Conservation (phyloP, 1,140 invertebrate species). For the Hycleus cichorii region DNA sequence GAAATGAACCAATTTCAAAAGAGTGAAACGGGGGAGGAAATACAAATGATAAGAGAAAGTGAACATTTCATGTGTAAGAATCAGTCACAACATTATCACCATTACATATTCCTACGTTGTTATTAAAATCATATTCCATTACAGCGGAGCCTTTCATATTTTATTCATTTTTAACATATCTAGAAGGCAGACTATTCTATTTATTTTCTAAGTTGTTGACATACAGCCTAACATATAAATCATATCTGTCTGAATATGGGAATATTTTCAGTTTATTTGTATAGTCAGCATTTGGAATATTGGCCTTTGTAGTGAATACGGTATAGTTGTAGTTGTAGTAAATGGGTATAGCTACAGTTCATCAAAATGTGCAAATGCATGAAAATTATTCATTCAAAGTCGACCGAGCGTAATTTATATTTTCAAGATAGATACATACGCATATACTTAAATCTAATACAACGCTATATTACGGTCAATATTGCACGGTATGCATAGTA, state of each 20-base stretch:
- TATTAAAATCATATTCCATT: conserved; percentile 13
- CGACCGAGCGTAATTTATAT: conserved; percentile 9
- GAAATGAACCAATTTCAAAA: too few relatives aligned
- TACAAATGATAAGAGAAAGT: too few relatives aligned
- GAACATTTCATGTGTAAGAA: too few relatives aligned
- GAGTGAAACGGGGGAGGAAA: too few relatives aligned
- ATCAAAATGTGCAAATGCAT: conserved; percentile 13
- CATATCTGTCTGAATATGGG: conserved; percentile 13
- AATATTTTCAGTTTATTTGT: neutral
- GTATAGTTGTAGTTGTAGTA: too few relatives aligned
- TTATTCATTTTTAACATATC: conserved; percentile 12
- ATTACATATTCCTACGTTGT: neutral
- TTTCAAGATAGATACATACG: neutral
- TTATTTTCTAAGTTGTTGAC: conserved; percentile 14
- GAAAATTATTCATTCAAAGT: conserved; percentile 14
- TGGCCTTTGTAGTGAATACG: too few relatives aligned
- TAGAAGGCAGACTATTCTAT: conserved; percentile 15
- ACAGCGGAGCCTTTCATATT: conserved; percentile 3
- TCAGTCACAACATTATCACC: too few relatives aligned
- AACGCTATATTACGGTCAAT: too few relatives aligned
- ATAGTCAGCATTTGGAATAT: too few relatives aligned
- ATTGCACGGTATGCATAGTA: too few relatives aligned
- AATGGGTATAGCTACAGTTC: too few relatives aligned
- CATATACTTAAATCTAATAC: too few relatives aligned
- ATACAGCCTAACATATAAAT: conserved; percentile 13